Evolutionary conservation across 1,140 invertebrate genomes (phyloP), one percentile per base, ranked within the genome.

Genomic region (Micrasema longulum): DNA sequence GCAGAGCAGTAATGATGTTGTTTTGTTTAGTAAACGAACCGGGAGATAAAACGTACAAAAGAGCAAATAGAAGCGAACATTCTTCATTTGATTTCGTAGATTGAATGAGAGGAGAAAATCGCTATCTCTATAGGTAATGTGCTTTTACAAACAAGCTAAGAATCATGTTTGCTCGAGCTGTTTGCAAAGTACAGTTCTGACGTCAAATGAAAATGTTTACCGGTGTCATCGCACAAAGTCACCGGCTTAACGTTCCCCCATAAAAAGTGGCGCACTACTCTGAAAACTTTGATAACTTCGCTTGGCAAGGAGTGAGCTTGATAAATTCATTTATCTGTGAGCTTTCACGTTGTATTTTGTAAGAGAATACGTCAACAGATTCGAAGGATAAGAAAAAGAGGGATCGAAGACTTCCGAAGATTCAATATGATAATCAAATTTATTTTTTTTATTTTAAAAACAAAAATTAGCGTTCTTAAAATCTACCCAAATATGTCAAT

Each of bases 151-250:
- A 50, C 55, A 60, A 68, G 60, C 53, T 69, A 16, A 53, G 43
- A 68, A 55, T 68, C 36, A 64, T 75, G 69, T 75, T 75, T 75
- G 62, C 69, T 57, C 43, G 31, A 45, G 62, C 64, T 70, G 74
- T 72, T 72, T 67, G 74, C 73, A 71, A 75, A 75, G 65, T 75
- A 70, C 70, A 75, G 72, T 69, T 75, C 70, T 69, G 74, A 72
- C 74, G 74, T 72, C 69, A 72, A 75, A 75, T 70, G 74, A 75
- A 75, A 75, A 75, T 75, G 74, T 75, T 75, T 70, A 69, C 70
- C 62, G 57, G 73, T 63, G 69, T 69, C 48, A 38, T 55, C 52
- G 66, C 70, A 70, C 74, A 69, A 66, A 75, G 74, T 69, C 60
- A 69, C 62, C 70, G 38, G 66, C 74, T 75, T 75, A 72, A 75